Conservation (phyloP, 2,113 vertebrate species). For the Muntiacus reevesi region DNA sequence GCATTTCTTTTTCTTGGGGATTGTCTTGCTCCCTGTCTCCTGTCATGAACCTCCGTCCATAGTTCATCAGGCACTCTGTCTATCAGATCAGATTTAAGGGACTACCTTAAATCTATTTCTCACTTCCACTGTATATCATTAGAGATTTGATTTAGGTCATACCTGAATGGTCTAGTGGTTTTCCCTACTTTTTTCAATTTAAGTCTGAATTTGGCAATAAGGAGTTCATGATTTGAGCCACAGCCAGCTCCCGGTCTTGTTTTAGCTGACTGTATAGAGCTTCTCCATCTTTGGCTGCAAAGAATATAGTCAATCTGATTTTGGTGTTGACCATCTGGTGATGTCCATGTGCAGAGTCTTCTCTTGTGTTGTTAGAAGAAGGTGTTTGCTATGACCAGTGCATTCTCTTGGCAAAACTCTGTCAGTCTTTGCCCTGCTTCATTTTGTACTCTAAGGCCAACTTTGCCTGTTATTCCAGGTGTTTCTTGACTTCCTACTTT, state of each 20-base stretch:
- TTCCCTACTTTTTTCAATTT: background rate
- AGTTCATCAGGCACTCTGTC: background rate
- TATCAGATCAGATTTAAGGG: background rate
- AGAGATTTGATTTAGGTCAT: background rate
- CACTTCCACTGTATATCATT: background rate
- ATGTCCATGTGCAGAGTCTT: background rate
- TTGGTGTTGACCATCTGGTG: background rate
- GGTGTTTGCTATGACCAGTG: background rate
- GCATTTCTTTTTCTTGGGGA: background rate
- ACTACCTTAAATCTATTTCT: background rate
- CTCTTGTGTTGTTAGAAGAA: background rate
- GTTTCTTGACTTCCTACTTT: background rate
- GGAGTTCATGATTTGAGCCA: background rate
- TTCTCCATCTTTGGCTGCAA: background rate
- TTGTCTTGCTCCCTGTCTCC: background rate
- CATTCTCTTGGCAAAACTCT: background rate
- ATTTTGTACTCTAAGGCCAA: background rate
- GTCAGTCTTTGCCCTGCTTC: background rate
- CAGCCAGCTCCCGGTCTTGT: background rate
- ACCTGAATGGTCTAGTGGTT: background rate
- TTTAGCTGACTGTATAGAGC: background rate
- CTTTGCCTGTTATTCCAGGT: background rate
- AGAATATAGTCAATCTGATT: background rate
- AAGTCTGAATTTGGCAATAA: background rate
- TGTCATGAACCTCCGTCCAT: background rate